Evolutionary conservation across 2,797 vertebrate genomes (phyloP), one percentile per base, ranked within the genome.

Genomic region (Thamnophis elegans): DNA sequence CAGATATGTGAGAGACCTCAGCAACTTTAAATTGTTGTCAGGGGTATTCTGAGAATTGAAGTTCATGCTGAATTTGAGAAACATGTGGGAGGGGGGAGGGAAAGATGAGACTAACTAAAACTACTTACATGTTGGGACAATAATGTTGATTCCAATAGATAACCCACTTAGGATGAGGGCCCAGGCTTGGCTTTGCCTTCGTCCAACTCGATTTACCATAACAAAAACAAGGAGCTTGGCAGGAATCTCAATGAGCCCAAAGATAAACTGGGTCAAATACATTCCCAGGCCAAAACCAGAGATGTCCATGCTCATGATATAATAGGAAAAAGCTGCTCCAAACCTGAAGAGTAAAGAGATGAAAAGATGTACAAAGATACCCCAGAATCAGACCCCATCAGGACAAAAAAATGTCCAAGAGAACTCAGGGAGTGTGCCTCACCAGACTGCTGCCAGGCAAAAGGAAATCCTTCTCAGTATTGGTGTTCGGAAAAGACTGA

Each of bases 191-290:
- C 97, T 98, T 78, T 62, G 65, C 9, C 98, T 97, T 85, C 98
- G 98, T 51, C 99, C 99, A 0, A 97, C 92, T 42, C 94, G 97
- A 82, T 98, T 98, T 96, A 99, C 97, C 3, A 98, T 93, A 90
- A 97, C 93, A 9, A 98, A 99, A 78, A 98, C 95, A 0, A 91
- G 0, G 1, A 98, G 0, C 97, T 99, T 99, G 95, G 98, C 97
- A 32, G 99, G 99, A 56, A 99, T 5, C 95, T 99, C 99, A 88
- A 98, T 97, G 4, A 95, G 5, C 0, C 96, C 98, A 0, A 98
- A 99, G 22, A 98, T 96, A 94, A 99, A 98, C 93, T 99, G 99
- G 20, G 98, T 98, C 58, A 99, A 96, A 93, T 99, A 99, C 51
- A 98, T 96, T 56, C 97, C 97, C 87, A 99, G 96, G 36, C 98